Base-by-base conservation (phyloP, 2,888 invertebrate species). In the Luperina testacea region DNA sequence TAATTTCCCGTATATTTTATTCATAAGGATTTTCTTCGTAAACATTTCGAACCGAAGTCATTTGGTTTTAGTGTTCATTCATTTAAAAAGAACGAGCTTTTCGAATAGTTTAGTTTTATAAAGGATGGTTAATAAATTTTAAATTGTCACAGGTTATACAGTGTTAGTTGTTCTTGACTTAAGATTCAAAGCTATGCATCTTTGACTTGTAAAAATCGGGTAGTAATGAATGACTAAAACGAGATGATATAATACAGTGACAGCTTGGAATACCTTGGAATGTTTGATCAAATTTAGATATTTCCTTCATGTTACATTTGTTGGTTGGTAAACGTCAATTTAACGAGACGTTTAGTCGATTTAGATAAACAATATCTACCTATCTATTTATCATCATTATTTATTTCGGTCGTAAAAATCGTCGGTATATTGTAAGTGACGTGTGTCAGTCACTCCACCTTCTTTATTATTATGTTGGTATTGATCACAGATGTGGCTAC, bases 401-500 rank as follows among this genome's bases (percentile, higher is more conserved):
- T 83, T 78, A 86, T 75, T 75, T 53, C 6, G 38, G 42, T 68
- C 80, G 53, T 71, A 53, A 87, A 82, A 73, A 42, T 61, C 45
- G 57, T 38, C 51, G 1, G 9, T 70, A 48, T 70, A 68, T 77
- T 73, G 48, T 70, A 51, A 70, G 75, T 71, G 45, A 42, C 27
- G 27, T 64, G 20, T 71, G 38, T 65, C 74, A 78, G 73, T 87
- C 74, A 53, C 27, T 77, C 5, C 24, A 13, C 27, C 24, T 84
- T 74, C 42, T 59, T 80, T 72, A 51, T 74, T 80, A 64, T 65
- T 72, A 48, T 84, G 71, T 83, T 72, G 38, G 67, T 80, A 72
- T 77, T 73, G 74, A 77, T 76, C 81, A 61, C 75, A 84, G 87
- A 78, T 84, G 87, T 78, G 73, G 38, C 24, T 61, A 27, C 13